Conservation (phyloP, 2,797 vertebrate genomes). For the Sparidentex hasta region DNA sequence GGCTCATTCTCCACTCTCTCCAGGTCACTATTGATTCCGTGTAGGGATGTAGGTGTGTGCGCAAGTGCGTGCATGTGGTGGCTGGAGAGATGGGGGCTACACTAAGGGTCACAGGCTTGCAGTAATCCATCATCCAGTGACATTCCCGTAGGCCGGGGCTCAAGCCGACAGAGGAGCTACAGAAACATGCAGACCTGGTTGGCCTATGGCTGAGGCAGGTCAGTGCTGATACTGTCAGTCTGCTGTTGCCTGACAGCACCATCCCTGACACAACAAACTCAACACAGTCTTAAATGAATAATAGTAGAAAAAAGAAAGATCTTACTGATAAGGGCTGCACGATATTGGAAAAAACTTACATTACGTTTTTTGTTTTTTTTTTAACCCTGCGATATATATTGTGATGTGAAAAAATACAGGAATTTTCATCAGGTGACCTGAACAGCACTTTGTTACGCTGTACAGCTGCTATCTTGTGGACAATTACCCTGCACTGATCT, state of each 20-base stretch:
- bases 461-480: too few relatives aligned
- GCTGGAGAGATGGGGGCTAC: too few relatives aligned
- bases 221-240: background rate
- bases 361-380: too few relatives aligned
- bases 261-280: background rate
- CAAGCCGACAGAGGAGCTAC: background rate
- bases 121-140: slow-evolving; percentile 46
- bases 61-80: background rate
- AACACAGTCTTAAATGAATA: background rate
- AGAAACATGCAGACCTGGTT: background rate
- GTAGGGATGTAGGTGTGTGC: background rate
- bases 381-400: too few relatives aligned
- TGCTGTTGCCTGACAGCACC: too few relatives aligned
- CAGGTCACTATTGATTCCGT: slow-evolving; percentile 11
- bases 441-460: too few relatives aligned
- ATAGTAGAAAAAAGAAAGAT: background rate
- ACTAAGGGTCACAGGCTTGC: slow-evolving; percentile 16
- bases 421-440: too few relatives aligned
- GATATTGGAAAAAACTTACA: too few relatives aligned
- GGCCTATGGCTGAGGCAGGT: background rate
- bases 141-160: slow-evolving; percentile 7
- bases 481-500: too few relatives aligned
- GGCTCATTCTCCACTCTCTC: background rate
- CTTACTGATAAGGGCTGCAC: too few relatives aligned
- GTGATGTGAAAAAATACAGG: too few relatives aligned